Evolutionary conservation across 2,113 vertebrate species (phyloP), one percentile per base, ranked within the genome.

Genomic region (Proteles cristata): DNA sequence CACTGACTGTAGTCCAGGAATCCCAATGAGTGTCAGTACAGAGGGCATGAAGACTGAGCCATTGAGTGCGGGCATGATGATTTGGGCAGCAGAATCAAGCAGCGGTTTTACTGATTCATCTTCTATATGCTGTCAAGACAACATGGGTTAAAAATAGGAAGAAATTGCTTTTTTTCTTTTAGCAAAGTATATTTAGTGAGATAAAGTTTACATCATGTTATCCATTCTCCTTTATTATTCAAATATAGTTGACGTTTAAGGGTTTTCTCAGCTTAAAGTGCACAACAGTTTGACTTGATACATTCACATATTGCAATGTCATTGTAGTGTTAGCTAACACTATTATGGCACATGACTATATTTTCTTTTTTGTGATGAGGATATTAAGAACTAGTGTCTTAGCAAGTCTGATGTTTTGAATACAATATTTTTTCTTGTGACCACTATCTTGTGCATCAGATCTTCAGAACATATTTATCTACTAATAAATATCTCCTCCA

Each of bases 1-100:
- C 11, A 94, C 73, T 31, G 84, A 83, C 39, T 97, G 71, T 73
- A 98, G 73, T 33, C 95, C 93, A 12, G 97, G 98, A 86, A 98
- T 97, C 7, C 97, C 97, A 25, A 90, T 31, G 5, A 98, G 68
- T 4, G 45, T 97, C 0, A 98, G 25, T 0, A 91, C 6, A 25
- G 91, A 68, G 3, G 97, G 88, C 91, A 39, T 77, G 71, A 97
- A 95, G 74, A 94, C 11, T 3, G 93, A 92, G 7, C 28, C 76
- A 11, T 97, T 97, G 4, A 71, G 10, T 1, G 7, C 33, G 15
- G 48, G 0, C 96, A 97, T 97, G 73, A 39, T 86, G 33, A 43
- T 4, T 7, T 43, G 5, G 11, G 50, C 45, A 9, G 66, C 7
- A 88, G 85, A 81, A 80, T 39, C 9, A 23, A 43, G 4, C 23